A percentile compares a stretch with the other conserved stretches of the same genome.
phyloP scores from a whole-genome alignment of 2,888 invertebrate species.

The Zeuzera pyrina region DNA sequence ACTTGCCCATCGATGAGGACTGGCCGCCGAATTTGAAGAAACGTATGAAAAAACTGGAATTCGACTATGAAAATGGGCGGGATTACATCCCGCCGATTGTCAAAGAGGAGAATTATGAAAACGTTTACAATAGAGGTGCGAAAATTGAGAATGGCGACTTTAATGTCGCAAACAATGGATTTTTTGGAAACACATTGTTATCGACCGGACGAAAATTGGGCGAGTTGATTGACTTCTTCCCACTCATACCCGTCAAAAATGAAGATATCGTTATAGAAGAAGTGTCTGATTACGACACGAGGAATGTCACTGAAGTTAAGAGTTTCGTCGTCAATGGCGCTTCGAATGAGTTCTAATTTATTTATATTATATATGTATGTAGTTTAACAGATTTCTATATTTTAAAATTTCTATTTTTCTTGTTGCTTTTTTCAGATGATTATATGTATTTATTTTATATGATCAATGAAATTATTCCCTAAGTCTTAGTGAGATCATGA shows the following conservation, averaged over 20 bases:
- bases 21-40: constrained; percentile 72
- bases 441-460: constrained; percentile 29
- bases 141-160: constrained; percentile 37
- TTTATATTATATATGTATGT: constrained; percentile 3
- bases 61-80: constrained; percentile 53
- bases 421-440: constrained; percentile 30
- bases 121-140: constrained; percentile 34
- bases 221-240: constrained; percentile 45
- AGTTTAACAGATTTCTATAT: constrained; percentile 3
- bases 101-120: constrained; percentile 55
- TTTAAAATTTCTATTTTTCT: constrained; percentile 23
- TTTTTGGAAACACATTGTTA: constrained; percentile 44
- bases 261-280: constrained; percentile 57
- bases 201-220: constrained; percentile 54
- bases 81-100: constrained; percentile 55
- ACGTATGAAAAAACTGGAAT: constrained; percentile 58
- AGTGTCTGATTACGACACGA: constrained; percentile 49
- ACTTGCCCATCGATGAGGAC: constrained; percentile 73
- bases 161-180: constrained; percentile 23
- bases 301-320: constrained; percentile 51
- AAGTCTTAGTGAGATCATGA: constrained; percentile 40
- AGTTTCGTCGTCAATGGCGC: constrained; percentile 54
- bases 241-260: constrained; percentile 52
- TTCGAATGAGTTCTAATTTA: constrained; percentile 32
- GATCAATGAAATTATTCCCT: constrained; percentile 46